A percentile compares a stretch with the other conserved stretches of the same genome.
These are phyloP conservation scores for Muscicapa adusta DNA, from an alignment of 2,113 vertebrate genomes.

Conservation along the genomic window DNA sequence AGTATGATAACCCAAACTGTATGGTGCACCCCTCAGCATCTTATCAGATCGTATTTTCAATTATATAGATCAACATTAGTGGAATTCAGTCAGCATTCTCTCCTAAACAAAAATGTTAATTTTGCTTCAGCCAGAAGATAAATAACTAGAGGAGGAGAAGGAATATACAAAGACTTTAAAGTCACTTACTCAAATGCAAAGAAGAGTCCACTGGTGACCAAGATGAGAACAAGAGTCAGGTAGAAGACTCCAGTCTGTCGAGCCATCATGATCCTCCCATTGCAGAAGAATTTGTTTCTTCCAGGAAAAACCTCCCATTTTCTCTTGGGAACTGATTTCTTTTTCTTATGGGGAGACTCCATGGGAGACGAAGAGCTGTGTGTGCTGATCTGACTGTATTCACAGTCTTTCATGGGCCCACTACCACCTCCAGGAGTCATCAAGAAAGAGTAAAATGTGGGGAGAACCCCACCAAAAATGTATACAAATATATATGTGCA, in stretches of 20 bases:
- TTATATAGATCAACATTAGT: not conserved
- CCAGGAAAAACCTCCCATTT: conserved; percentile 98
- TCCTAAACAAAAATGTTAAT: not conserved
- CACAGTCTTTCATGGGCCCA: conserved; percentile 96
- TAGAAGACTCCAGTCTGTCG: conserved; percentile 97
- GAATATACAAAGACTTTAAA: not conserved
- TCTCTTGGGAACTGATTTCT: conserved; percentile 78
- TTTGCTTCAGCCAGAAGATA: not conserved
- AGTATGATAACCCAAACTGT: not conserved
- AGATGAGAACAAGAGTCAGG: conserved; percentile 93
- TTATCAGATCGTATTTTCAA: not conserved
- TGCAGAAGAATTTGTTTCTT: conserved; percentile 96
- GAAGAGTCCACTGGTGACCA: conserved; percentile 98
- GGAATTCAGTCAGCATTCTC: not conserved
- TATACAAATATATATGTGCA: conserved; percentile 3
- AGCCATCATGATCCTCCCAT: conserved; percentile 99
- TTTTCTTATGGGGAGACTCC: conserved; percentile 94
- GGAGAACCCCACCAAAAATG: conserved; percentile 68
- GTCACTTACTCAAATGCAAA: conserved; percentile 98
- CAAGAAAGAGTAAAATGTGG: conserved; percentile 64
- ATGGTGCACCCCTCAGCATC: not conserved
- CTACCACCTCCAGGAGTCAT: conserved; percentile 92
- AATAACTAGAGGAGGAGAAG: not conserved
- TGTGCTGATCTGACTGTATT: conserved; percentile 97
- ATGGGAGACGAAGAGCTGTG: conserved; percentile 90